phyloP scores from a whole-genome alignment of 2,888 invertebrate genomes.

The Scelioninae gen. 1 region DNA sequence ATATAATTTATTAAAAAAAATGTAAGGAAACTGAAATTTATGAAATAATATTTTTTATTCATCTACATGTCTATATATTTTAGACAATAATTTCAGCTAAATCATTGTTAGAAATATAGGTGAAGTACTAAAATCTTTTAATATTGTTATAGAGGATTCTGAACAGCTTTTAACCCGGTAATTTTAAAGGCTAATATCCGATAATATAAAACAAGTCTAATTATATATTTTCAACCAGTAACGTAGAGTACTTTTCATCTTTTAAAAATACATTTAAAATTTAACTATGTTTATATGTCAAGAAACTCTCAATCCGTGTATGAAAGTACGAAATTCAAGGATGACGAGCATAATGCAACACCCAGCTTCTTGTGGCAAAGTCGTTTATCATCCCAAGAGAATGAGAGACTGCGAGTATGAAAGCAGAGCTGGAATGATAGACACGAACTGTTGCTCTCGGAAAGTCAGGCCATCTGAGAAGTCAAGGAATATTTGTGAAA shows the following conservation, averaged over 20 bases:
- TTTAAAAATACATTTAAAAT: constrained; percentile 35
- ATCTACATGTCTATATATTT: too few species aligned
- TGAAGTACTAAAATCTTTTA: too few species aligned
- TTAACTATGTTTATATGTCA: constrained; percentile 40
- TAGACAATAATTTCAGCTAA: too few species aligned
- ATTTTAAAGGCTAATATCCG: too few species aligned
- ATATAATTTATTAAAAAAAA: too few species aligned
- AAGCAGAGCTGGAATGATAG: constrained; percentile 71
- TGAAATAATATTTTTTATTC: too few species aligned
- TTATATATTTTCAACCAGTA: constrained; percentile 6
- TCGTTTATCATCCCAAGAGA: constrained; percentile 76
- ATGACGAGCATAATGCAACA: constrained; percentile 75
- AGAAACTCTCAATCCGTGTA: constrained; percentile 57
- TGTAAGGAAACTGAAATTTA: too few species aligned
- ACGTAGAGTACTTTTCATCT: background rate
- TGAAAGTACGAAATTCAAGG: constrained; percentile 64
- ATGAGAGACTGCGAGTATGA: constrained; percentile 71
- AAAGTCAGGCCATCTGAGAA: constrained; percentile 68
- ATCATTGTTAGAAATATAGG: too few species aligned
- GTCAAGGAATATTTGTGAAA: constrained; percentile 67
- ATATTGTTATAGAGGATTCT: too few species aligned
- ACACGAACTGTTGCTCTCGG: constrained; percentile 75
- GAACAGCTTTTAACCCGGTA: too few species aligned
- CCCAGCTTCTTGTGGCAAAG: constrained; percentile 73
- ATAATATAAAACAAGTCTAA: too few species aligned